Percentiles rank a stretch among this genome's conserved stretches.
Evolutionary conservation across 2,888 invertebrate species (phyloP).

Genomic region (Epistrophella euchroma): DNA sequence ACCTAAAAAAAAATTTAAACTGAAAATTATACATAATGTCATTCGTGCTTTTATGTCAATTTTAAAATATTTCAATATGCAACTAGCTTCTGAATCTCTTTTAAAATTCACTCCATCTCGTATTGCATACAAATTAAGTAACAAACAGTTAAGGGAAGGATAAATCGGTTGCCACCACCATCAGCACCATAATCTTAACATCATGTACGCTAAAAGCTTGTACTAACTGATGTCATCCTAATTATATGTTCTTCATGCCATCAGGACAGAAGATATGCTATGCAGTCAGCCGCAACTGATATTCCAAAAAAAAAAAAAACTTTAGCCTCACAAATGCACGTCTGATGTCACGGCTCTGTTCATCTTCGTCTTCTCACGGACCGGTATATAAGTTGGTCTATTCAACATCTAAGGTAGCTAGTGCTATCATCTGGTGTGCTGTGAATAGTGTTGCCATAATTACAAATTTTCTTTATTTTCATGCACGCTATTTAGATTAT

Average conservation of each 20-base stretch:
- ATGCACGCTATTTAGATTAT: too few species aligned
- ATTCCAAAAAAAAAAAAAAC: slow-evolving; percentile 3
- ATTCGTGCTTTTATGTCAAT: not conserved
- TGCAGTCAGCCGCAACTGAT: slow-evolving; percentile 40
- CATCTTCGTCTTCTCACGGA: slow-evolving; percentile 49
- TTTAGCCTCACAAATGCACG: slow-evolving; percentile 43
- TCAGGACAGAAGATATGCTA: slow-evolving; percentile 42
- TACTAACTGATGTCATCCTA: slow-evolving; percentile 71
- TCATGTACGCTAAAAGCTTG: slow-evolving; percentile 60
- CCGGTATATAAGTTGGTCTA: not conserved
- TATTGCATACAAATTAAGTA: slow-evolving; percentile 73
- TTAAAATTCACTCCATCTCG: slow-evolving; percentile 42
- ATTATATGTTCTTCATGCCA: slow-evolving; percentile 69
- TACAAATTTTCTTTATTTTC: not conserved
- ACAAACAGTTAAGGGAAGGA: slow-evolving; percentile 60
- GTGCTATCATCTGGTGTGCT: not conserved
- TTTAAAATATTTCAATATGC: not conserved
- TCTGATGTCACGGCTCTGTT: slow-evolving; percentile 54
- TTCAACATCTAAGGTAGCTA: not conserved
- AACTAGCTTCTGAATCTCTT: not conserved
- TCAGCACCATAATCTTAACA: slow-evolving; percentile 13
- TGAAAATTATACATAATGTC: not conserved
- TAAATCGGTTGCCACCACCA: slow-evolving; percentile 8
- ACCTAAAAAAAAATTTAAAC: not conserved
- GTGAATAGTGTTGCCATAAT: not conserved